phyloP scores from a whole-genome alignment of 2,797 vertebrate species.

The Sphaeramia orbicularis region DNA sequence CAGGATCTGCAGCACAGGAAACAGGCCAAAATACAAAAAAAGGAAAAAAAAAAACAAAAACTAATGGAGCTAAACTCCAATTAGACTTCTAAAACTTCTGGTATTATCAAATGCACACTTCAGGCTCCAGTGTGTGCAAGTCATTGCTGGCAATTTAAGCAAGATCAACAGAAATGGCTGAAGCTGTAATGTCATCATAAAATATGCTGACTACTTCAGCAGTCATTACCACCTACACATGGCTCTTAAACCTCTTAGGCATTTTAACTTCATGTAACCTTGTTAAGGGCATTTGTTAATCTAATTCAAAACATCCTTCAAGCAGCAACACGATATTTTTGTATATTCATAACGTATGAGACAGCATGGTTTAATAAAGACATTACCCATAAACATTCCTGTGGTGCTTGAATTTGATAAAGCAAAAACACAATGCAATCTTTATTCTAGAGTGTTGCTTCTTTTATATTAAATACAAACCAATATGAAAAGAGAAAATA shows the following conservation, averaged over 20 bases:
- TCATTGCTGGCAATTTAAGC: constrained; percentile 41
- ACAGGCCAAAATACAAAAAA: constrained; percentile 13
- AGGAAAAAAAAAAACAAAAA: constrained; percentile 11
- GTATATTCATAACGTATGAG: constrained; percentile 36
- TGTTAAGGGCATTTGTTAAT: constrained; percentile 38
- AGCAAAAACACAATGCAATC: constrained; percentile 1
- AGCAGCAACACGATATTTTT: constrained; percentile 14
- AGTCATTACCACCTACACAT: constrained; percentile 57
- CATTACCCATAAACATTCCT: constrained; percentile 19
- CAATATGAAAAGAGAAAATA: constrained; percentile 25
- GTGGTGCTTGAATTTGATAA: constrained; percentile 1
- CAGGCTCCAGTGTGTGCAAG: constrained; percentile 28
- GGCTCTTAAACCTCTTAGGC: constrained; percentile 25
- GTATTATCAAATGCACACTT: constrained; percentile 11
- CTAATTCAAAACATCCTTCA: constrained; percentile 31
- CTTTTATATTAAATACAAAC: constrained; percentile 48
- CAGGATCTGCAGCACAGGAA: constrained; percentile 14
- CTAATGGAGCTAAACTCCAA: constrained; percentile 29
- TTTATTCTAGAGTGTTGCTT: constrained; percentile 3
- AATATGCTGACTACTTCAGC: constrained; percentile 74
- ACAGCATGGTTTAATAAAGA: constrained; percentile 16
- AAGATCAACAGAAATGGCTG: constrained; percentile 58
- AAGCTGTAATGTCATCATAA: constrained; percentile 68
- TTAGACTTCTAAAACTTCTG: constrained; percentile 19
- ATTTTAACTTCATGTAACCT: constrained; percentile 44